Evolutionary conservation across 2,797 vertebrate genomes (phyloP).

Genomic region (Cynopterus sphinx): DNA sequence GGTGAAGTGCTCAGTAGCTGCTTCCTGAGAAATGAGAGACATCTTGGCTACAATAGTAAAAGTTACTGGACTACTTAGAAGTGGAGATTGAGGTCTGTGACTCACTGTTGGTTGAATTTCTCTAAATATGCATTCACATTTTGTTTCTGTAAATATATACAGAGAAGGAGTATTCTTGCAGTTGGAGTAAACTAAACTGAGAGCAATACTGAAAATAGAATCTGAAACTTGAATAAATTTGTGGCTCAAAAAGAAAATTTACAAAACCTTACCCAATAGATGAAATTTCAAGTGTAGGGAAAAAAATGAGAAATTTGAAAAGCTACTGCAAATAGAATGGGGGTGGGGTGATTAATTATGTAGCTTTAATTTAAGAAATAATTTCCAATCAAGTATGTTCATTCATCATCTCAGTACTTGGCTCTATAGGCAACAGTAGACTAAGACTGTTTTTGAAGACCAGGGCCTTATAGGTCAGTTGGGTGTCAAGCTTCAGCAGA

Average conservation of each 20-base stretch:
- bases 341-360: not conserved
- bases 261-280: not conserved
- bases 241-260: constrained; percentile 29
- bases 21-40: not conserved
- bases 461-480: not conserved
- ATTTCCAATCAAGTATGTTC: not conserved
- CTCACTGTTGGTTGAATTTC: not conserved
- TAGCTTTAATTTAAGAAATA: not conserved
- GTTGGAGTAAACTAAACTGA: not conserved
- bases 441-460: not conserved
- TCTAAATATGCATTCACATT: constrained; percentile 5
- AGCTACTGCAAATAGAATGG: not conserved
- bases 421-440: not conserved
- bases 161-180: not conserved
- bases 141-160: constrained; percentile 1
- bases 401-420: not conserved
- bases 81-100: not conserved
- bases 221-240: constrained; percentile 33
- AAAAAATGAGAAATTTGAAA: constrained; percentile 2
- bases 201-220: constrained; percentile 5
- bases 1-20: not conserved
- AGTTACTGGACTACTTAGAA: not conserved
- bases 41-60: not conserved
- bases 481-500: not conserved
- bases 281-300: constrained; percentile 11